Conservation (phyloP, 35 echinoderm and acorn worm genomes). For the Acanthaster planci region DNA sequence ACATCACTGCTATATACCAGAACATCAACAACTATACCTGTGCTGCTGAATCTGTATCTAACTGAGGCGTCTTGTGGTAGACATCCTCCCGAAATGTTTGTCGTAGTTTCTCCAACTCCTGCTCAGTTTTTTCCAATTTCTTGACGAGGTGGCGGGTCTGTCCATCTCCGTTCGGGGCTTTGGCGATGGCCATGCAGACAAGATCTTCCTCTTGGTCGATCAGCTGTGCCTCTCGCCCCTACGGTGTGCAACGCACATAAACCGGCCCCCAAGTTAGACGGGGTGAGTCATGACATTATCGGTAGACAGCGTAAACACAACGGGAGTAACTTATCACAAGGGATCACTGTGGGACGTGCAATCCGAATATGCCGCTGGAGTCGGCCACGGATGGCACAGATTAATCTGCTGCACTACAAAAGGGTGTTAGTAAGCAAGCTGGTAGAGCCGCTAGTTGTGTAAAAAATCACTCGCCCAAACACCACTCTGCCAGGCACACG, state of each 20-base stretch:
- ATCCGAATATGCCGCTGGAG: not conserved
- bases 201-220: conserved; percentile 63
- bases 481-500: no score
- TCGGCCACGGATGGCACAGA: not conserved
- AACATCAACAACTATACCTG: no score
- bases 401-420: not conserved
- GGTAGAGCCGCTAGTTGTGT: no score
- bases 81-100: conserved; percentile 39
- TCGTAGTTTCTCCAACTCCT: conserved; percentile 46
- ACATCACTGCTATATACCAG: no score
- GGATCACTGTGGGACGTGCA: not conserved
- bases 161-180: not conserved
- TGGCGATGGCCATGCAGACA: conserved; percentile 15
- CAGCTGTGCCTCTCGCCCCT: conserved; percentile 43
- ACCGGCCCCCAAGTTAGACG: not conserved
- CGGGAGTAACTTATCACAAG: not conserved
- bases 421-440: no score
- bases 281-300: not conserved
- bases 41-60: conserved; percentile 57
- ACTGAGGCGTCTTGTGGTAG: conserved; percentile 6
- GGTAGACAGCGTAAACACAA: not conserved
- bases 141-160: conserved; percentile 34
- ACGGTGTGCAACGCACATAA: not conserved
- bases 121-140: conserved; percentile 52
- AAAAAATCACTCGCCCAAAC: no score